Conservation (phyloP, 2,888 invertebrate species). For the Aproaerema taeniolella region DNA sequence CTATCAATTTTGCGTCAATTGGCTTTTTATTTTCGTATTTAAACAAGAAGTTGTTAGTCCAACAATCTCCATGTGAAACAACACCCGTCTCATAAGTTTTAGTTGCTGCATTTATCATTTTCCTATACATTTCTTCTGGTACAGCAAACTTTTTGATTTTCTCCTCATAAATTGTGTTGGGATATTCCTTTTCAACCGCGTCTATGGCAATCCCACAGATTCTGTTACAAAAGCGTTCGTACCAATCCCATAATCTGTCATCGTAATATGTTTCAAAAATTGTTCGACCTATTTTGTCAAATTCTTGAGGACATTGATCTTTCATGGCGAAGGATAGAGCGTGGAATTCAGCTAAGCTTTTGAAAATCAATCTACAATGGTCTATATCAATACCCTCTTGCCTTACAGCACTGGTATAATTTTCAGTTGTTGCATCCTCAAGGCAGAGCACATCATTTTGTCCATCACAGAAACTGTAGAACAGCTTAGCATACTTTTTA, state of each 20-base stretch:
- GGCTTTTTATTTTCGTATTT: constrained; percentile 45
- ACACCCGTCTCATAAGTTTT: constrained; percentile 65
- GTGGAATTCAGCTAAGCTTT: constrained; percentile 76
- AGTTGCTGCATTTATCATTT: constrained; percentile 58
- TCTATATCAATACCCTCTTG: constrained; percentile 70
- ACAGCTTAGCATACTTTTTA: constrained; percentile 64
- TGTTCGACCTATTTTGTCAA: constrained; percentile 48
- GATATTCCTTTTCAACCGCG: constrained; percentile 80
- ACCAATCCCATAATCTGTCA: constrained; percentile 75
- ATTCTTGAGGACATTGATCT: constrained; percentile 70
- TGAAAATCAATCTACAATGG: constrained; percentile 68
- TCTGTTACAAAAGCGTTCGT: constrained; percentile 67
- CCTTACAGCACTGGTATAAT: constrained; percentile 49
- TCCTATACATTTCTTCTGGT: constrained; percentile 68
- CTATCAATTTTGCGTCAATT: constrained; percentile 77
- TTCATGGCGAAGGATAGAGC: constrained; percentile 78
- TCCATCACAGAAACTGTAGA: constrained; percentile 67
- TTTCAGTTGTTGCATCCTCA: constrained; percentile 68
- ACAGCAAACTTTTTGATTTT: constrained; percentile 73
- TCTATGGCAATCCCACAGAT: constrained; percentile 76
- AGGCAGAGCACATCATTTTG: constrained; percentile 73
- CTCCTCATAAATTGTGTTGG: constrained; percentile 74
- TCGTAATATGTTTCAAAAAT: constrained; percentile 78
- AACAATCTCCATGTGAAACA: constrained; percentile 84
- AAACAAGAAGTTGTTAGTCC: constrained; percentile 85